phyloP scores from a whole-genome alignment of 2,888 invertebrate genomes.

The Drosophila prolongata region DNA sequence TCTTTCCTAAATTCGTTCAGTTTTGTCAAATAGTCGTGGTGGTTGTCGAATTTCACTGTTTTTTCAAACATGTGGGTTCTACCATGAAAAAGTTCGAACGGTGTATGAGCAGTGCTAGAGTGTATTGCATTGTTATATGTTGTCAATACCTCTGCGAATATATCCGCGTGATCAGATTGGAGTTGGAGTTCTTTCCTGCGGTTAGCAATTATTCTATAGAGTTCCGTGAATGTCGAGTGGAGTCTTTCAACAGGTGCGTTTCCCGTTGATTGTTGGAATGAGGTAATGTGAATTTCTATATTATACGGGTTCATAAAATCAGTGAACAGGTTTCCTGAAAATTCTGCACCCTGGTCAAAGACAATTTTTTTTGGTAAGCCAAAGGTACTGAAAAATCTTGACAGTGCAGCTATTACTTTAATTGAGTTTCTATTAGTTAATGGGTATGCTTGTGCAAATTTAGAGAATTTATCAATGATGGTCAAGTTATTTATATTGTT shows the following conservation, averaged over 20 bases:
- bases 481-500: background rate
- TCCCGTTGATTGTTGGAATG: background rate
- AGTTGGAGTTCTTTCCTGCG: background rate
- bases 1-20: slow-evolving; percentile 13
- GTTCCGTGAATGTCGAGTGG: no score
- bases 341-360: slow-evolving; percentile 3
- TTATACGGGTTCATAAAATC: slow-evolving; percentile 2
- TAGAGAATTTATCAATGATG: background rate
- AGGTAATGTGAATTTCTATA: background rate
- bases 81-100: slow-evolving; percentile 23
- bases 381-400: background rate
- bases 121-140: slow-evolving; percentile 24
- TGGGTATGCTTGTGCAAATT: background rate
- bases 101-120: slow-evolving; percentile 10
- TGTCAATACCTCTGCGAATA: background rate
- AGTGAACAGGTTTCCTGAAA: background rate
- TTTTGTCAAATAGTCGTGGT: background rate
- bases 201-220: no score
- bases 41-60: background rate
- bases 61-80: slow-evolving; percentile 1
- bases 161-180: background rate
- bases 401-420: background rate
- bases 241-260: no score
- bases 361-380: slow-evolving; percentile 1
- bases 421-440: slow-evolving; percentile 3